Evolutionary conservation across 2,113 vertebrate genomes (phyloP), one percentile per base, ranked within the genome.

Genomic region (Antidorcas marsupialis): DNA sequence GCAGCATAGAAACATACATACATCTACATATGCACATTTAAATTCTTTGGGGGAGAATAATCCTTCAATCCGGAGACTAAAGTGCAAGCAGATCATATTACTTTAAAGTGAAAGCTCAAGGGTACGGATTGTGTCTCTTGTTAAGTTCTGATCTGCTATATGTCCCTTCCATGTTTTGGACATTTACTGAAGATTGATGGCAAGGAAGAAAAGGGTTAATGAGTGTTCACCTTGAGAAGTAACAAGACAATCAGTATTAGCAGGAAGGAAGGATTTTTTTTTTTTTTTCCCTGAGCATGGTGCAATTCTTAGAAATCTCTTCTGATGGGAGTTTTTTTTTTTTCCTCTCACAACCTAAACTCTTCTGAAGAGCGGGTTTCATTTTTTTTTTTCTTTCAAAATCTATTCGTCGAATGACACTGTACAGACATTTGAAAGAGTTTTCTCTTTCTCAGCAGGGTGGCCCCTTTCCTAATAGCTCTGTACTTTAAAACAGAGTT

Each of bases 401-500:
- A 83, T 92, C 50, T 91, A 76, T 79, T 59, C 60, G 13, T n/a
- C 59, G 0, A 91, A 83, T 94, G 79, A 97, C 95, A 79, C 43
- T 50, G 83, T 96, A 64, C 50, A 95, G 95, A 81, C 55, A 96
- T 76, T 98, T 97, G 28, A 98, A 98, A 97, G 53, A 88, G 33
- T 95, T 97, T 97, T 94, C 81, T 98, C 92, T 98, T 97, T 89
- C 94, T 98, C 97, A 83, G n/a, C 74, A 97, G 89, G 57, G 97
- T 92, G 55, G 95, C 87, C 94, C 95, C 85, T 97, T 96, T 89
- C 57, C 43, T 2, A 98, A 96, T 96, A 67, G 90, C 91, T 95
- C 94, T 96, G 94, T 92, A 87, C 96, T 98, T 97, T 94, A 96
- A 97, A 98, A 97, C 62, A 92, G 97, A 98, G 85, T 98, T 98